Percentiles rank a stretch among this genome's conserved stretches.
Conservation (phyloP, 2,113 vertebrate genomes). For the Takifugu flavidus region DNA sequence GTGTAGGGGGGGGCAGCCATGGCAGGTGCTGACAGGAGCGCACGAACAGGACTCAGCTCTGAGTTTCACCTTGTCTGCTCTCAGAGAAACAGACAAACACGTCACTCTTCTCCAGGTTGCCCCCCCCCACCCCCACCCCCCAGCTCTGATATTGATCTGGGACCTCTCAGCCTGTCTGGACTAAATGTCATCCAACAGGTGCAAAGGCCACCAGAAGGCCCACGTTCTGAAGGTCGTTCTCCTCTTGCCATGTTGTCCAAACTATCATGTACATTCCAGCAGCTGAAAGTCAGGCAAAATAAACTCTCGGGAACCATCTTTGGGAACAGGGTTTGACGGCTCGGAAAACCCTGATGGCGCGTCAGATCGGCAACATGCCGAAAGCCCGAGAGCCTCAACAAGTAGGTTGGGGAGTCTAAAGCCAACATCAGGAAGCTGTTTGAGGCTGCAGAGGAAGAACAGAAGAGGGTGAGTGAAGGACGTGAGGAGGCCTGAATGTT, state of each 20-base stretch:
- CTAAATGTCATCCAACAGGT: slow-evolving; percentile 76
- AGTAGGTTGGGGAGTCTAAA: slow-evolving; percentile 95
- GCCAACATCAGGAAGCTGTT: slow-evolving; percentile 97
- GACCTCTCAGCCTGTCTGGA: slow-evolving; percentile 65
- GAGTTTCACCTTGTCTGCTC: slow-evolving; percentile 48
- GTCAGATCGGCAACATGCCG: slow-evolving; percentile 97
- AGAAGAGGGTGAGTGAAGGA: slow-evolving; percentile 82
- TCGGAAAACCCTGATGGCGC: slow-evolving; percentile 92
- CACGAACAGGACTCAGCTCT: slow-evolving; percentile 2
- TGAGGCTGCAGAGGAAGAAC: slow-evolving; percentile 94
- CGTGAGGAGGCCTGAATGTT: not conserved
- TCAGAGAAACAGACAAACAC: slow-evolving; percentile 33
- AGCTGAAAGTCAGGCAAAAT: too few species aligned
- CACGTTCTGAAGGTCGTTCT: too few species aligned
- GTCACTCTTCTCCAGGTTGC: slow-evolving; percentile 19
- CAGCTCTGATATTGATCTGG: slow-evolving; percentile 70
- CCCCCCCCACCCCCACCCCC: slow-evolving; percentile 61
- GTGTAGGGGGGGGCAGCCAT: slow-evolving; percentile 12
- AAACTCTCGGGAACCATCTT: too few species aligned
- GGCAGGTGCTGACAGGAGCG: slow-evolving; percentile 62
- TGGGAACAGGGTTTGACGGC: not conserved
- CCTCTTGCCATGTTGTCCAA: too few species aligned
- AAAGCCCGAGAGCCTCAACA: slow-evolving; percentile 97
- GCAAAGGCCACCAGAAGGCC: slow-evolving; percentile 40
- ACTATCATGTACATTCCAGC: too few species aligned